These are phyloP conservation scores for Drosophila malerkotliana DNA, from an alignment of 1,140 invertebrate genomes.

Conservation along the genomic window DNA sequence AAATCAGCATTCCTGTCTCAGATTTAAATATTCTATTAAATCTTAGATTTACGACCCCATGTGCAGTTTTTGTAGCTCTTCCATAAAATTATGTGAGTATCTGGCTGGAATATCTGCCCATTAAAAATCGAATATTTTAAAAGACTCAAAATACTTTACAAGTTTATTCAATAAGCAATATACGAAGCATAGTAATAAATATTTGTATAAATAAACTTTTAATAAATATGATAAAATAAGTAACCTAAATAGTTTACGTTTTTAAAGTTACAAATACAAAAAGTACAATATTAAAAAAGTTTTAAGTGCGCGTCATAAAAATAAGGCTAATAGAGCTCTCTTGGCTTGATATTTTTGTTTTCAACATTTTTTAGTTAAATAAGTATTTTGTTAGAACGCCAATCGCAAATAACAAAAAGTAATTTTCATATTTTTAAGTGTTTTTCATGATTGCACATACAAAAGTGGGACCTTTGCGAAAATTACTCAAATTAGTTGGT, in stretches of 20 bases:
- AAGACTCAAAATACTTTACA: constrained; percentile 38
- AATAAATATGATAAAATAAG: constrained; percentile 74
- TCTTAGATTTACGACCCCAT: not conserved
- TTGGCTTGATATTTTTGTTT: constrained; percentile 34
- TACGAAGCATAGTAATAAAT: constrained; percentile 64
- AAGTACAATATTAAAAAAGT: constrained; percentile 48
- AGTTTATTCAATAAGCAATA: constrained; percentile 68
- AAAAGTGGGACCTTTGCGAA: constrained; percentile 25
- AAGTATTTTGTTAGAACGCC: constrained; percentile 38
- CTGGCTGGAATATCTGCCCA: not conserved
- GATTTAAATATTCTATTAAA: constrained; percentile 1
- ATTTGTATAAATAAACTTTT: constrained; percentile 65
- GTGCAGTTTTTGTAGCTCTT: not conserved
- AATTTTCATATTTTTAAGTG: constrained; percentile 56
- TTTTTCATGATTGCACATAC: constrained; percentile 65
- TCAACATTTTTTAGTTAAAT: constrained; percentile 2
- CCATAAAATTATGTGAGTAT: not conserved
- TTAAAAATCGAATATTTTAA: constrained; percentile 4
- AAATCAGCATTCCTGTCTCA: not conserved
- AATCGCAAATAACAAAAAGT: constrained; percentile 69
- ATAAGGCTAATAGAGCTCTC: constrained; percentile 67
- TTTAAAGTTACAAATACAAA: constrained; percentile 30
- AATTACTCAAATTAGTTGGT: constrained; percentile 42
- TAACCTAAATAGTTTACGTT: constrained; percentile 60
- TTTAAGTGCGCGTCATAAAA: constrained; percentile 53